Conservation (phyloP, 2,888 invertebrate genomes). For the Pegoplata infirma region DNA sequence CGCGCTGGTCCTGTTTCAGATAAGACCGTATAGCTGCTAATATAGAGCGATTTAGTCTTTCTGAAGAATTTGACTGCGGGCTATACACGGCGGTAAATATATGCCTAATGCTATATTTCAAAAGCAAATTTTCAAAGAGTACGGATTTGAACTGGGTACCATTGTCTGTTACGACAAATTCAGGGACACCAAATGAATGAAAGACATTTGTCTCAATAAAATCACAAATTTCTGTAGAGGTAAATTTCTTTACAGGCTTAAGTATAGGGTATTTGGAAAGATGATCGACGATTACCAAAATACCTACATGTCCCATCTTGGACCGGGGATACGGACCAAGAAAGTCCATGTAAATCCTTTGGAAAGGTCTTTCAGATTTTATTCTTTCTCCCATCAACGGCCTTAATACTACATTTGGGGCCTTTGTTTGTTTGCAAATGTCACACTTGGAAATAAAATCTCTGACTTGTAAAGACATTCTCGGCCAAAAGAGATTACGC, state of each 20-base stretch:
- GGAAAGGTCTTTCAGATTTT: neutral
- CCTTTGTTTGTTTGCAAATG: constrained; percentile 8
- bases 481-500: constrained; percentile 47
- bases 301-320: no score
- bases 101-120: constrained; percentile 1
- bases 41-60: neutral
- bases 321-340: no score
- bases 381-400: neutral
- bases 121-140: constrained; percentile 7
- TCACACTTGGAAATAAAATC: constrained; percentile 28
- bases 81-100: neutral
- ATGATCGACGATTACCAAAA: no score
- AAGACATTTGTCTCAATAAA: no score
- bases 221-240: no score
- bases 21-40: neutral
- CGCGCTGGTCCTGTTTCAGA: neutral
- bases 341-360: no score
- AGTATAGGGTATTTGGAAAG: no score
- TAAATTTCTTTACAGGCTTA: no score
- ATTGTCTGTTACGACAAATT: no score
- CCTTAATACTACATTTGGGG: constrained; percentile 7
- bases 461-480: constrained; percentile 39
- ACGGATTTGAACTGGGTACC: no score
- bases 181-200: no score
- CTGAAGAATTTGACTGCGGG: neutral